A percentile compares a stretch with the other conserved stretches of the same genome.
Conservation (phyloP, 2,888 invertebrate species). For the Euzophera pinguis region DNA sequence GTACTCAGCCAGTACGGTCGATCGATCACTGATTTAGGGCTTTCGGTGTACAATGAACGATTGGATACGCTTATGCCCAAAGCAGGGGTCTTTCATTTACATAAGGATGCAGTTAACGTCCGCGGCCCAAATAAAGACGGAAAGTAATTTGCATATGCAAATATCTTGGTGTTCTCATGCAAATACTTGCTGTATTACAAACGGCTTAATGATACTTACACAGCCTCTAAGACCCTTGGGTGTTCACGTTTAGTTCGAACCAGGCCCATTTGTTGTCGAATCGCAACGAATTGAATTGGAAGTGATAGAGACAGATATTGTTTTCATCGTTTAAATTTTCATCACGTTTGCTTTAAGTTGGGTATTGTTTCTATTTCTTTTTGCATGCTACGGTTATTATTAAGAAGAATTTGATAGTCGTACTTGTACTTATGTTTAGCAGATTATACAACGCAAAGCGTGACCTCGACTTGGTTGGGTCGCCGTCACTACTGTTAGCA, state of each 20-base stretch:
- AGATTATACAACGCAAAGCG: no score
- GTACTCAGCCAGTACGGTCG: conserved; percentile 34
- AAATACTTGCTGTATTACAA: conserved; percentile 74
- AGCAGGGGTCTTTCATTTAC: conserved; percentile 51
- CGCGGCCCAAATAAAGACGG: conserved; percentile 71
- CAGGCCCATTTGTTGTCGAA: conserved; percentile 47
- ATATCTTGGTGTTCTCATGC: conserved; percentile 70
- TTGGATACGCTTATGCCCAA: conserved; percentile 43
- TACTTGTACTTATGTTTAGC: no score
- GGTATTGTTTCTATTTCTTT: neutral
- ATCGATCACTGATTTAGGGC: conserved; percentile 36
- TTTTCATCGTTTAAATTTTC: neutral
- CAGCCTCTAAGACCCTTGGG: conserved; percentile 51
- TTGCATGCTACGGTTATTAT: neutral
- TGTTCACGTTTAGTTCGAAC: conserved; percentile 28
- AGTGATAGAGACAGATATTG: conserved; percentile 2
- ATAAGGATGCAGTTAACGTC: conserved; percentile 65
- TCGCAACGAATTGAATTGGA: conserved; percentile 27
- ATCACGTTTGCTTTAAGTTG: conserved; percentile 9
- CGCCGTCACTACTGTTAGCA: no score
- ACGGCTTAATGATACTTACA: conserved; percentile 69
- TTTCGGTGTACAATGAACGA: conserved; percentile 40
- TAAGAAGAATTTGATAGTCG: no score
- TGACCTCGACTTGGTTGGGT: no score
- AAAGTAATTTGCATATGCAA: conserved; percentile 77